Evolutionary conservation across 2,888 invertebrate species (phyloP).

Genomic region (Lochmaea capreae): DNA sequence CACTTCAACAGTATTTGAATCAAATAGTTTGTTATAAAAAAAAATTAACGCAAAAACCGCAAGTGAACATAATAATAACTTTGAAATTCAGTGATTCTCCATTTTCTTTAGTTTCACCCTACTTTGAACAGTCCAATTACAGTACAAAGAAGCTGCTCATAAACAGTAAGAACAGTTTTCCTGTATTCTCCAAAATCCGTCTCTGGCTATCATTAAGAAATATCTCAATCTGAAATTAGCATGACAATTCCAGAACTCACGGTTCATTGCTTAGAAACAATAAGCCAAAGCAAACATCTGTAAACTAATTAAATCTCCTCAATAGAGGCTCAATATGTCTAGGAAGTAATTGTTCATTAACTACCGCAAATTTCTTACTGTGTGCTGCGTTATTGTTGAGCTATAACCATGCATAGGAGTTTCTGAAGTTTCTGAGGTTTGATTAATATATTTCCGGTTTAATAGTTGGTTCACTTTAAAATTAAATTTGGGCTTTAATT

Average conservation of each 20-base stretch:
- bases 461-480: too few species aligned
- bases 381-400: neutral
- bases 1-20: too few species aligned
- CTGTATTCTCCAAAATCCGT: neutral
- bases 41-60: too few species aligned
- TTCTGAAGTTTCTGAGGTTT: neutral
- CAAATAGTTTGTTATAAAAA: too few species aligned
- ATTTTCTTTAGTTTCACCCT: too few species aligned
- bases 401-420: neutral
- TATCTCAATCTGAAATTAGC: neutral
- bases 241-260: constrained; percentile 18
- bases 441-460: neutral
- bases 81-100: too few species aligned
- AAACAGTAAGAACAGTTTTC: neutral
- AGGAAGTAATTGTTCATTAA: constrained; percentile 5
- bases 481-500: neutral
- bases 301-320: constrained; percentile 18
- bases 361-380: constrained; percentile 1
- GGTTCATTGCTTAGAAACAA: constrained; percentile 18
- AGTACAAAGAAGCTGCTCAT: too few species aligned
- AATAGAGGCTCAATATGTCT: neutral
- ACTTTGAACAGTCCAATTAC: too few species aligned
- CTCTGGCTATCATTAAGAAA: neutral
- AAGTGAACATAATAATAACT: too few species aligned
- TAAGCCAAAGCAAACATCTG: constrained; percentile 28